Conservation (phyloP, 2,797 vertebrate species). For the Myotis findleyi region DNA sequence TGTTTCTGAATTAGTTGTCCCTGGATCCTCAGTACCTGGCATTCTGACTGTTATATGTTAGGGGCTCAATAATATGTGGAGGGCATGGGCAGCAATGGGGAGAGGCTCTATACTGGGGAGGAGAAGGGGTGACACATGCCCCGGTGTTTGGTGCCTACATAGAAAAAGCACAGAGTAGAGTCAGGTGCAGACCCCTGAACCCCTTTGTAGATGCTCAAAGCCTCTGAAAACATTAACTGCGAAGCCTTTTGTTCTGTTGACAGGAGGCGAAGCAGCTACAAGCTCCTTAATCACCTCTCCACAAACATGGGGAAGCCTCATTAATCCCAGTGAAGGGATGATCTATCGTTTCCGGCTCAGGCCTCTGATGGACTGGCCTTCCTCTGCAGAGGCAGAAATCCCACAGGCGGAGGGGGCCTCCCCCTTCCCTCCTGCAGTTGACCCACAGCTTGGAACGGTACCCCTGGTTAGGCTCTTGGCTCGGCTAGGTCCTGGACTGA, state of each 20-base stretch:
- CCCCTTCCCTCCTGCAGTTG: not conserved
- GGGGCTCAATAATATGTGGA: not conserved
- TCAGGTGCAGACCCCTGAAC: no score
- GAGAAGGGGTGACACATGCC: not conserved
- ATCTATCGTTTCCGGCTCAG: constrained; percentile 75
- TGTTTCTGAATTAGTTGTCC: not conserved
- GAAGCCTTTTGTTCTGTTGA: constrained; percentile 62
- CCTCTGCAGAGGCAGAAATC: not conserved
- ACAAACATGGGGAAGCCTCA: constrained; percentile 82
- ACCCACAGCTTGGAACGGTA: not conserved
- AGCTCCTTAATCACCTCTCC: constrained; percentile 81
- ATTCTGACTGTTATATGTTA: not conserved
- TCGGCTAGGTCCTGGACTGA: not conserved
- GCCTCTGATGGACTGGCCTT: constrained; percentile 13
- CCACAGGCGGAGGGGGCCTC: not conserved
- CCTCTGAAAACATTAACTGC: not conserved
- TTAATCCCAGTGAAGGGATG: constrained; percentile 85
- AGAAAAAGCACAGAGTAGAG: not conserved
- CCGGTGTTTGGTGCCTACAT: not conserved
- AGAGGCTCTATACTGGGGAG: not conserved
- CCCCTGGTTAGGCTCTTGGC: not conserved
- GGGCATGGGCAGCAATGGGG: not conserved
- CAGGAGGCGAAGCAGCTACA: constrained; percentile 59
- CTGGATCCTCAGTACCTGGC: not conserved
- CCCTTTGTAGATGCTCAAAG: not conserved